A percentile compares a stretch with the other conserved stretches of the same genome.
Conservation (phyloP, 2,888 invertebrate species). For the Diplolepis rosae region DNA sequence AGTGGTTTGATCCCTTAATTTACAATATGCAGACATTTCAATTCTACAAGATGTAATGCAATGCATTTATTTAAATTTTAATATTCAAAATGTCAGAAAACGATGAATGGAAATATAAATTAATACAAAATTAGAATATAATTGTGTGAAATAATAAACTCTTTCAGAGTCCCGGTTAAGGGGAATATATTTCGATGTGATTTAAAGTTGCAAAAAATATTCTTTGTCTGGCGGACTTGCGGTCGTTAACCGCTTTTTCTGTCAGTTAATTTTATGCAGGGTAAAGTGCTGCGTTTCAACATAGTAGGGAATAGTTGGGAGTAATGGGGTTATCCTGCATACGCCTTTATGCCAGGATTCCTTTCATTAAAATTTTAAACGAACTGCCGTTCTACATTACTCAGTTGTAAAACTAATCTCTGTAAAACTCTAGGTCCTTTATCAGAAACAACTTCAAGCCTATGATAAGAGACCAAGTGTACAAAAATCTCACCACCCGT, state of each 20-base stretch:
- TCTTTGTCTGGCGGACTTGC: not conserved
- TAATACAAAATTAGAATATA: too few relatives aligned
- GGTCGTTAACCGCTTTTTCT: constrained; percentile 32
- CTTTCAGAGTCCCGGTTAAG: too few relatives aligned
- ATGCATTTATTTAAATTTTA: too few relatives aligned
- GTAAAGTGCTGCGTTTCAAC: constrained; percentile 33
- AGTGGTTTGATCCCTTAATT: too few relatives aligned
- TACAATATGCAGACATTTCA: too few relatives aligned
- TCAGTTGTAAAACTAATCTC: constrained; percentile 48
- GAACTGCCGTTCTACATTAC: constrained; percentile 45
- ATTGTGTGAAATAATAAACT: too few relatives aligned
- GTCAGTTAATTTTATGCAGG: constrained; percentile 38
- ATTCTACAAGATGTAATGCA: too few relatives aligned
- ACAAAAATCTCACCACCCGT: too few relatives aligned
- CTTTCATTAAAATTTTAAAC: constrained; percentile 56
- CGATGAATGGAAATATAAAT: too few relatives aligned
- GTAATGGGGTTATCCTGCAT: constrained; percentile 54
- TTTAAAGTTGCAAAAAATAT: constrained; percentile 2
- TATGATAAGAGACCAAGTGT: not conserved
- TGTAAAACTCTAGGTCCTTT: not conserved
- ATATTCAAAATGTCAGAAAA: too few relatives aligned
- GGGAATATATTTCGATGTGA: not conserved
- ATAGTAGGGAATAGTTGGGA: constrained; percentile 40
- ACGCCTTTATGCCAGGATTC: constrained; percentile 48
- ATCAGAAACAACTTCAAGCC: not conserved